Percentiles rank a stretch among this genome's conserved stretches.
These are phyloP conservation scores for Myiotriccus ornatus DNA, from an alignment of 2,797 vertebrate genomes.

Conservation along the genomic window DNA sequence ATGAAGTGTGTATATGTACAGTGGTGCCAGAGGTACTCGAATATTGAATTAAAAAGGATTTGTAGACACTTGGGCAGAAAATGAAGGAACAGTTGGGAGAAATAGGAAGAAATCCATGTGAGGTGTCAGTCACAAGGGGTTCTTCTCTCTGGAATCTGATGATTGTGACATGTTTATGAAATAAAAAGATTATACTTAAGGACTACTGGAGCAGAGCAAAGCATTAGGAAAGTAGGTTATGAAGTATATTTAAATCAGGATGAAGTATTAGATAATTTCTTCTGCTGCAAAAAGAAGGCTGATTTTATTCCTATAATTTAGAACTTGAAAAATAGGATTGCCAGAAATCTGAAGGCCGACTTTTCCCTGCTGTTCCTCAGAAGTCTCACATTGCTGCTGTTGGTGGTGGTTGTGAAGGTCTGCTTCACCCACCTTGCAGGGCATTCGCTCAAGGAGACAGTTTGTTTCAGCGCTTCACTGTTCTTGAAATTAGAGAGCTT, in stretches of 20 bases:
- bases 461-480: neutral
- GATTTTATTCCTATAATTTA: neutral
- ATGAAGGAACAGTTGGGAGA: neutral
- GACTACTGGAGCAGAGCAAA: neutral
- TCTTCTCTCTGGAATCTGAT: neutral
- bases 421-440: neutral
- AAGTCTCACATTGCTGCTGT: neutral
- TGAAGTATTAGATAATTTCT: neutral
- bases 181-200: neutral
- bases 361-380: neutral
- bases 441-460: rapidly evolving
- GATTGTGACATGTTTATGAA: neutral
- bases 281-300: neutral
- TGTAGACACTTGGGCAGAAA: slow-evolving; percentile 1
- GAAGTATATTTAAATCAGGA: neutral
- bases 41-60: slow-evolving; percentile 25
- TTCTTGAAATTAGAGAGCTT: neutral
- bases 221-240: neutral
- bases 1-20: neutral
- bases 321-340: neutral
- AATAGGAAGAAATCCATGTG: neutral
- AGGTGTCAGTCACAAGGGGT: neutral
- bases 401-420: neutral
- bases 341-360: neutral
- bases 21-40: neutral